Base-by-base conservation (phyloP, 2,888 invertebrate genomes). In the Actias luna region DNA sequence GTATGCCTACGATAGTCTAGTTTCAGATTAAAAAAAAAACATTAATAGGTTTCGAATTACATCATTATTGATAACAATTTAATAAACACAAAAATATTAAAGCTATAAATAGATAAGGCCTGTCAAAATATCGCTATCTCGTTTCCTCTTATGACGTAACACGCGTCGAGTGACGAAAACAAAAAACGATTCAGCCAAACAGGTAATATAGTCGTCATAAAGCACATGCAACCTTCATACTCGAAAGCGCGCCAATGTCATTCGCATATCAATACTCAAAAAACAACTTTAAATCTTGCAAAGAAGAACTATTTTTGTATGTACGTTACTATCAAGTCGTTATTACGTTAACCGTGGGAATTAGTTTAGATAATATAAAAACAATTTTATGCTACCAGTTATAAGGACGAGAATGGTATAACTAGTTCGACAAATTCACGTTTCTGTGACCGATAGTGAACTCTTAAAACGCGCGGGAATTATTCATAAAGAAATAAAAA, bases 211-310 rank as follows among this genome's bases (percentile, higher is more conserved):
- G n/a, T 29, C 55, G 55, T 55, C 69, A 72, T 71, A 72, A 63
- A 65, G 64, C 69, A 69, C 69, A 65, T 65, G 62, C 68, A 66
- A 66, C 65, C 70, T 66, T 64, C 66, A 64, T 66, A 66, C 63
- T 65, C 61, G 65, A 67, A 70, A 69, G 61, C 63, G 63, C 66
- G 67, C 69, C 69, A 71, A 72, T 66, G 67, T 70, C 69, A 71
- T 31, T 39, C 14, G 22, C 14, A 36, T 10, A 16, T 18, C 35
- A 25, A 16, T 25, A 42, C n/a, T 29, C 1, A 55, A 55, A 27
- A 29, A n/a, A 29, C 55, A n/a, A 55, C 55, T 55, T n/a, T 29
- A 29, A 29, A 5, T 0, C 0, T 4, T 29, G 0, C 14, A 14
- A 29, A 5, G 29, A 55, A 29, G n/a, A 29, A n/a, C 55, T 55